Percentiles rank a stretch among this genome's conserved stretches.
Evolutionary conservation across 2,113 vertebrate genomes (phyloP).

Genomic region (Strix uralensis): DNA sequence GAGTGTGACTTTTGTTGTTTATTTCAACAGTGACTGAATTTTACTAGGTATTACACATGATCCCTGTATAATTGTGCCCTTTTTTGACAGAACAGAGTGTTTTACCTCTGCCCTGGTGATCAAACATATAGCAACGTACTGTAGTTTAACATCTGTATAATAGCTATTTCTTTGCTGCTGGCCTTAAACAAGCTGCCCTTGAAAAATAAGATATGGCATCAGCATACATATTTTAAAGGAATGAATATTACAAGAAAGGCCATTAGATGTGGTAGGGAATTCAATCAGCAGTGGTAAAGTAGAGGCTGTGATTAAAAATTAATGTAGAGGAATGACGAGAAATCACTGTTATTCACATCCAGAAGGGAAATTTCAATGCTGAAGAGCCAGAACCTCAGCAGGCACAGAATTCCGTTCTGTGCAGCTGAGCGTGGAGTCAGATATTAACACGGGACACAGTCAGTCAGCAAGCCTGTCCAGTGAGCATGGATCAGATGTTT

Average conservation of each 20-base stretch:
- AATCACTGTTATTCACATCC: conserved; percentile 54
- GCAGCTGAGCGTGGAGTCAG: not conserved
- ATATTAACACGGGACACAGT: not conserved
- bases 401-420: not conserved
- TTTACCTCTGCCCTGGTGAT: conserved; percentile 47
- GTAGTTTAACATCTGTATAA: conserved; percentile 31
- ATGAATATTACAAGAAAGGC: conserved; percentile 70
- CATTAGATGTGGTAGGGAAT: conserved; percentile 67
- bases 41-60: not conserved
- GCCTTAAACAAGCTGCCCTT: conserved; percentile 60
- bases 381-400: conserved; percentile 8
- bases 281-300: conserved; percentile 66
- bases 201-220: conserved; percentile 68
- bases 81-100: not conserved
- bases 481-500: not conserved
- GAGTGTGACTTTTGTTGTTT: not conserved
- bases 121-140: not conserved
- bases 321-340: conserved; percentile 67
- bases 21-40: not conserved
- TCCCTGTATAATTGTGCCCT: not conserved
- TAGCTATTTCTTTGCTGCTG: conserved; percentile 50
- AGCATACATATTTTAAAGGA: conserved; percentile 69
- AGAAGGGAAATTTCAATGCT: conserved; percentile 40
- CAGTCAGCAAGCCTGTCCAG: not conserved
- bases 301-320: conserved; percentile 77